Base-by-base conservation (phyloP, 2,797 vertebrate species). In the Epinephelus coioides region DNA sequence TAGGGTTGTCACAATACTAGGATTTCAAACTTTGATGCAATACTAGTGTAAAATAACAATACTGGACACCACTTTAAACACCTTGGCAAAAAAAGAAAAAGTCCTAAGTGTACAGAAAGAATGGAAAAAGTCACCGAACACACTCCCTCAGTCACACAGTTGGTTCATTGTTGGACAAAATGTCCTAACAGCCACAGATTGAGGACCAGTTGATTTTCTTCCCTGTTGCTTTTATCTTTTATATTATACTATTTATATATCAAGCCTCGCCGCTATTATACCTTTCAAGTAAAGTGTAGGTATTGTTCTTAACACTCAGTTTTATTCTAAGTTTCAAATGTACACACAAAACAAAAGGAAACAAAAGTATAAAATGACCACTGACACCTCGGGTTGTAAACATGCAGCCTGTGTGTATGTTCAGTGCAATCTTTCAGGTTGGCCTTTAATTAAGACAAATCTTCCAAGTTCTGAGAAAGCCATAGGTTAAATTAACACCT, bases 401-500 rank as follows among this genome's bases (percentile, higher is more conserved):
- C 40, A 64, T 27, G 21, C 40, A 69, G 49, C 43, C 14, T 10
- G 19, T 69, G 27, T 65, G 62, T 61, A 43, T 40, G 23, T 47
- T 73, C 27, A 9, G 13, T 40, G 64, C n/a, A 55, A 47, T n/a
- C 12, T 69, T 69, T 73, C 60, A 59, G 27, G 27, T 74, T 64
- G 14, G 43, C 27, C 47, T 60, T 74, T 74, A 75, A 86, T 78
- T 66, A 73, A 77, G 73, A 67, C 23, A 51, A 69, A 79, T 27
- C 44, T 46, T 21, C 49, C n/a, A 23, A 66, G 54, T 78, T 79
- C 43, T 63, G 4, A 56, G 71, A 69, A 71, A 76, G 55, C 55
- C 62, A 43, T 61, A 57, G 69, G 70, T 80, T 86, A 80, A 81
- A 75, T 76, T 23, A 79, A 83, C 75, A 59, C 27, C 56, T 82